Evolutionary conservation across 1,140 invertebrate species (phyloP), one percentile per base, ranked within the genome.

Genomic region (Ptiloglossa arizonensis): DNA sequence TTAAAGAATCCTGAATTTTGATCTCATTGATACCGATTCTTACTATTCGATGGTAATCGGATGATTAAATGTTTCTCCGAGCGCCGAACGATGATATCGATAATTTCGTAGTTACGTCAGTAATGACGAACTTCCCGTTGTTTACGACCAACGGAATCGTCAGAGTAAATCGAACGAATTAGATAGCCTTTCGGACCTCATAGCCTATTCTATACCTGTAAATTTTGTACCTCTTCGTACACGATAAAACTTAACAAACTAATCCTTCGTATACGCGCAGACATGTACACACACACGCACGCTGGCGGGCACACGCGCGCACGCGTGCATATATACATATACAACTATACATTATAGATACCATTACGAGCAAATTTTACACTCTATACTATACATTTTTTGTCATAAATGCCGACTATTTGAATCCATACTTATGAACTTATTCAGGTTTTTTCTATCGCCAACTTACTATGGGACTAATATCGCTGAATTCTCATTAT

Each of bases 211-310:
- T 85, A 80, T 85, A 82, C 74, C 82, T 86, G 82, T 87, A 88
- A 88, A 82, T 88, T 88, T 88, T 88, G 70, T 88, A 88, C 87
- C 87, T 88, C 87, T 88, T 88, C 83, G 83, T 87, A 88, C 76
- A 83, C 56, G 44, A 78, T 85, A 68, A 81, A 80, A 44, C 38
- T 54, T 64, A 79, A 59, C 57, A 62, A 70, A 59, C 67, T 77
- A 79, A 85, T 62, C 79, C 74, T 81, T 75, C 66, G 35, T 80
- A 78, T 70, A 75, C 67, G 76, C 64, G 70, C 73, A 54, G 46
- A 71, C 69, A 48, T 56, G 41, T 76, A 46, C 68, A 35, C 74
- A 70, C 59, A 73, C 29, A 59, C 38, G 71, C 15, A 24, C 44
- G 62, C 63, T 24, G 29, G 44, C 24, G 50, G 32, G n/a, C 22